Base-by-base conservation (phyloP, 2,113 vertebrate species). In the Odobenus rosmarus region DNA sequence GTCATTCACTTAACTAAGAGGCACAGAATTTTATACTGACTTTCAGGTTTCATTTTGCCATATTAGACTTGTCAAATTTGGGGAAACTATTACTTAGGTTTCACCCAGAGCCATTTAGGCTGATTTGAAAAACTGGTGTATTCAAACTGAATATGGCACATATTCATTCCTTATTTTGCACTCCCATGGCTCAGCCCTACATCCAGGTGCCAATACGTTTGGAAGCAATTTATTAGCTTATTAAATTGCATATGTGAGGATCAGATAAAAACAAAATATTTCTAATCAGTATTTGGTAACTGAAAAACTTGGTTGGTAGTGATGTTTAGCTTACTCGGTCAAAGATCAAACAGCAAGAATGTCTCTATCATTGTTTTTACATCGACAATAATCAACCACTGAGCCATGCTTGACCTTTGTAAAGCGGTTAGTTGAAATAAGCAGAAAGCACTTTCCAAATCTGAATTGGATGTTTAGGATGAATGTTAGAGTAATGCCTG, bases 1-100 rank as follows among this genome's bases (percentile, higher is more conserved):
- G 97, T 95, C 98, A 97, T 95, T 97, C 97, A 94, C 88, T 97
- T 98, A 97, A 96, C 80, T 96, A 95, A 97, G 57, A 98, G 59
- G 94, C 12, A 15, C 46, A 88, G 77, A 90, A 92, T 97, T 97
- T 98, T 93, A 95, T 71, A 95, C 94, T 95, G 90, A 94, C 59
- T 95, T 97, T 96, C 64, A 82, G 81, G 94, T 97, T 96, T 95
- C 93, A 92, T 98, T 98, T 95, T 97, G 92, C 98, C 92, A 92
- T 94, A 92, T 84, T 95, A 96, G 83, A 84, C 90, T 93, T 98
- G 95, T 98, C 96, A 98, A 90, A 96, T 96, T 96, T 92, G 57
- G 84, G 81, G 64, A 97, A 98, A 97, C 94, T 95, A 84, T 96
- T 96, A 97, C 95, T 97, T 97, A 98, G 71, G 33, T 90, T 97